Percentiles rank a stretch among this genome's conserved stretches.
Evolutionary conservation across 2,797 vertebrate species (phyloP).

Genomic region (Loris lydekkerianus): DNA sequence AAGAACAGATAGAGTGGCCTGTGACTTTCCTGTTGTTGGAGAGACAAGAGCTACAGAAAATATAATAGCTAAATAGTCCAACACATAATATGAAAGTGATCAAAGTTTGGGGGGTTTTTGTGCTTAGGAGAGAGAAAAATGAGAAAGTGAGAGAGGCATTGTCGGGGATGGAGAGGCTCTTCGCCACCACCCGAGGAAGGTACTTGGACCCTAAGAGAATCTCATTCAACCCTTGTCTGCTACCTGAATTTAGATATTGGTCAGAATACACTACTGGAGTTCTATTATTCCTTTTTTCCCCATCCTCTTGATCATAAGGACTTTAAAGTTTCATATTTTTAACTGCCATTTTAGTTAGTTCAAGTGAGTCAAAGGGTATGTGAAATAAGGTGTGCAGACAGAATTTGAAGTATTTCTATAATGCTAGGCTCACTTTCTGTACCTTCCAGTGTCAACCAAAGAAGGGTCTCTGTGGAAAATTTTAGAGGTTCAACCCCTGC

Average conservation of each 20-base stretch:
- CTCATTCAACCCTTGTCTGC: neutral
- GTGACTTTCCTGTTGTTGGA: neutral
- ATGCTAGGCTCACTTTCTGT: neutral
- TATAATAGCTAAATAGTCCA: neutral
- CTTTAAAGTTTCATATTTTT: constrained; percentile 29
- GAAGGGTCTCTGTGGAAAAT: neutral
- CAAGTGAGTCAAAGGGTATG: neutral
- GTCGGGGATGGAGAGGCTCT: constrained; percentile 11
- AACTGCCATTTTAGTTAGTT: constrained; percentile 43
- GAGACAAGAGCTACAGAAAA: neutral
- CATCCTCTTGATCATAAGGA: neutral
- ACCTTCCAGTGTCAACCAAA: neutral
- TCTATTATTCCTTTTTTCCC: constrained; percentile 30
- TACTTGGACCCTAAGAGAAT: neutral
- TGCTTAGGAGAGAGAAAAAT: neutral
- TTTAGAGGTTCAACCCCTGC: neutral
- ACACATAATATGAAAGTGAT: neutral
- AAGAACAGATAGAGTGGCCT: neutral
- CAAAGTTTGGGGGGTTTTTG: neutral
- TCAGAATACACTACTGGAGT: neutral
- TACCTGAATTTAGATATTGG: neutral
- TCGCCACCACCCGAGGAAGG: neutral
- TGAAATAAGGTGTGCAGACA: neutral
- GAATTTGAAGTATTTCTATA: neutral
- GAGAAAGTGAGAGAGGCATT: neutral